Evolutionary conservation across 2,113 vertebrate genomes (phyloP).

Genomic region (Lichenostomus cassidix): DNA sequence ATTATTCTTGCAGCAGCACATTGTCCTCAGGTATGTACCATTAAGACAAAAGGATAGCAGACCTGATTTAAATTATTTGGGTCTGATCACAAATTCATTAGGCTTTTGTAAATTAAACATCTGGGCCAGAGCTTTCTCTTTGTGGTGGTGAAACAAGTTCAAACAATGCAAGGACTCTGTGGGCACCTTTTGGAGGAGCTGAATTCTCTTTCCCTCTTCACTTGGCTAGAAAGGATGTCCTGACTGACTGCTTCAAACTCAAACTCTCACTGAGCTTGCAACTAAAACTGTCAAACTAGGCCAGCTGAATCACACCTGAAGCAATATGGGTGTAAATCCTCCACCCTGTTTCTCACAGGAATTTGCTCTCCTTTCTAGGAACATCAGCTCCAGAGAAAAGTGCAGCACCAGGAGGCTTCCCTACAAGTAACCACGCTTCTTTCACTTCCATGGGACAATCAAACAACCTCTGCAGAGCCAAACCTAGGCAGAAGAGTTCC

Average conservation of each 20-base stretch:
- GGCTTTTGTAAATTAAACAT: background rate
- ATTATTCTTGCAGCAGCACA: background rate
- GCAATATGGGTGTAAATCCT: background rate
- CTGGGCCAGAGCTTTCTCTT: background rate
- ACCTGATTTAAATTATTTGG: background rate
- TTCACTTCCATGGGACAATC: background rate
- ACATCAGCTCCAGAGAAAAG: background rate
- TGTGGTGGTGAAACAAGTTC: background rate
- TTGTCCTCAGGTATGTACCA: background rate
- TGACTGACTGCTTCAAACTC: background rate
- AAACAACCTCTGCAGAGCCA: background rate
- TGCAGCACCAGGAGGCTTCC: background rate
- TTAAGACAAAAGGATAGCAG: background rate
- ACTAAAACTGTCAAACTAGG: background rate
- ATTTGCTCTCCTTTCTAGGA: background rate
- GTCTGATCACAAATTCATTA: background rate
- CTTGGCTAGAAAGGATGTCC: background rate
- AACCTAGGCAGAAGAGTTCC: background rate
- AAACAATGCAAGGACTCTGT: background rate
- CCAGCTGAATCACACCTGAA: background rate
- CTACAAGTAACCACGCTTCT: background rate
- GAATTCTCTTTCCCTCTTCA: background rate
- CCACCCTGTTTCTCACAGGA: background rate
- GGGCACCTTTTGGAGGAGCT: background rate
- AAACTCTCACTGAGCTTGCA: background rate